Percentiles rank a stretch among this genome's conserved stretches.
Conservation (phyloP, 2,113 vertebrate genomes). For the Donacobius atricapilla region DNA sequence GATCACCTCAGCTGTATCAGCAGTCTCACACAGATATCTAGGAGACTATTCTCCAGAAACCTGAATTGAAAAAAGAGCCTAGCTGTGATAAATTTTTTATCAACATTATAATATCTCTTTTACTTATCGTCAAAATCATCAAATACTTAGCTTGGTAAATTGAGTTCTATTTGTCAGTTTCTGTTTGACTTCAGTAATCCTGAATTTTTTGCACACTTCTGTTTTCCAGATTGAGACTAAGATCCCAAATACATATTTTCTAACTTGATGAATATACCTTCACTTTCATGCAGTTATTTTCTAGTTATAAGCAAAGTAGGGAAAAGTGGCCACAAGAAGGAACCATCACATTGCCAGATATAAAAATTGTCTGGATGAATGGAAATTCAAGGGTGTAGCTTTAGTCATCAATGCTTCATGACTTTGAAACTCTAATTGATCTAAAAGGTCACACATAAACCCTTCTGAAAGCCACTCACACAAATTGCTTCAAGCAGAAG, state of each 20-base stretch:
- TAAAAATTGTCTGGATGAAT: neutral
- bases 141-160: neutral
- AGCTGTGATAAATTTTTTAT: neutral
- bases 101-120: neutral
- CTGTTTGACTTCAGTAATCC: neutral
- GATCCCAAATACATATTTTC: neutral
- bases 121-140: neutral
- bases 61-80: neutral
- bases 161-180: neutral
- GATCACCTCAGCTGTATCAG: neutral
- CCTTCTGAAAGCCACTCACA: neutral
- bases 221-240: neutral
- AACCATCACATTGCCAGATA: neutral
- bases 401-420: neutral
- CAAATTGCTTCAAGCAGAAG: neutral
- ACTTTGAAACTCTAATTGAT: neutral
- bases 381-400: neutral
- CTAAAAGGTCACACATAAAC: neutral
- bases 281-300: neutral
- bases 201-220: neutral
- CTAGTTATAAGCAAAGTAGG: neutral
- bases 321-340: neutral
- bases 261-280: neutral
- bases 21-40: neutral
- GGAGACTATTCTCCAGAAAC: neutral